These are phyloP conservation scores for Allygus modestus DNA, from an alignment of 2,888 invertebrate species.

Conservation along the genomic window DNA sequence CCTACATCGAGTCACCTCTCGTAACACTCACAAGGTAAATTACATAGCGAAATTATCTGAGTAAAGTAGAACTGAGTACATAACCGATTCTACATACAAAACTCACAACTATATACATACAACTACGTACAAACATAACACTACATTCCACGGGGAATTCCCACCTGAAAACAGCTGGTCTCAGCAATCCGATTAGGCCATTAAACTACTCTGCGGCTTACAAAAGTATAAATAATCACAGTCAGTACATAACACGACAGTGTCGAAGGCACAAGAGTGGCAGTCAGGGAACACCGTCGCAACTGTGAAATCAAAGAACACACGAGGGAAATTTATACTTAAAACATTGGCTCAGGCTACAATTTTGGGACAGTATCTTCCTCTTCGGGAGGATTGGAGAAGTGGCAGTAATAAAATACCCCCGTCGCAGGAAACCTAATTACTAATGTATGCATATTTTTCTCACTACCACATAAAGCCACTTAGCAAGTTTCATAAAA, in stretches of 20 bases:
- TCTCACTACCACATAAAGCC: too few relatives aligned
- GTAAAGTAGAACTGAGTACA: conserved; percentile 5
- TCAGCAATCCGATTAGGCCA: conserved; percentile 13
- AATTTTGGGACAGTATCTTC: neutral
- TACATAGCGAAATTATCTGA: neutral
- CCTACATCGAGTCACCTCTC: neutral
- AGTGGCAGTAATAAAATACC: too few relatives aligned
- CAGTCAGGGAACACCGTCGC: conserved; percentile 31
- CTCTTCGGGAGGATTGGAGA: too few relatives aligned
- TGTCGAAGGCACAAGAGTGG: conserved; percentile 44
- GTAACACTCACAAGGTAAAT: conserved; percentile 11
- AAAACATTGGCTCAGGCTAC: neutral
- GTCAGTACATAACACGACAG: conserved; percentile 36
- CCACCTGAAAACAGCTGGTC: neutral
- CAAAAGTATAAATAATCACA: conserved; percentile 56
- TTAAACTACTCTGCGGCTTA: conserved; percentile 23
- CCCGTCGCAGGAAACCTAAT: too few relatives aligned
- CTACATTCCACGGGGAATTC: conserved; percentile 17
- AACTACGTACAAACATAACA: conserved; percentile 40
- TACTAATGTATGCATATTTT: too few relatives aligned
- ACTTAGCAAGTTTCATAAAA: too few relatives aligned
- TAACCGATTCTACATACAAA: conserved; percentile 27
- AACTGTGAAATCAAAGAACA: conserved; percentile 6
- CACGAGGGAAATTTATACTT: neutral
- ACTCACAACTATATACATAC: conserved; percentile 20